Base-by-base conservation (phyloP, 2,113 vertebrate species). In the Sakesphorus luctuosus region DNA sequence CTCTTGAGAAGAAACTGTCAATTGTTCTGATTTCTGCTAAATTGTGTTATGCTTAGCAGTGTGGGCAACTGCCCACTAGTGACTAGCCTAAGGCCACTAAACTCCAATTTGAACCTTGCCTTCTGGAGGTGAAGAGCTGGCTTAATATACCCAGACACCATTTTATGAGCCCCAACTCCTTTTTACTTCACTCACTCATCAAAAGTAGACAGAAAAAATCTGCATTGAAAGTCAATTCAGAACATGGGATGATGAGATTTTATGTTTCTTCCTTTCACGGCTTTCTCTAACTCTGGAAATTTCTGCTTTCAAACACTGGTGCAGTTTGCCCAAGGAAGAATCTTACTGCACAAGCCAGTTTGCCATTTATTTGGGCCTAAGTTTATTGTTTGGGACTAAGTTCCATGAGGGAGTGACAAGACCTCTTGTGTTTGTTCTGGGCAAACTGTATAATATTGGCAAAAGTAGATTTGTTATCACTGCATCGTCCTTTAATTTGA, bases 1-100 rank as follows among this genome's bases (percentile, higher is more conserved):
- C 96, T 76, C 91, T 90, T 92, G 97, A 96, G 95, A 89, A 93
- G 95, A 93, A 95, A 94, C 94, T 94, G 96, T 88, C 92, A 95
- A 96, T 97, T 96, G 96, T 87, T 96, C 94, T 78, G 72, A 94
- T 87, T 95, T 95, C 90, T 83, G 89, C 89, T 90, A 84, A 93
- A 80, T 78, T 84, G 91, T 50, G 90, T 96, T 78, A 94, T 81
- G 96, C 93, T 50, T 67, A 71, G 53, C 35, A 87, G 76, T 73
- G 58, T 84, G 89, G 92, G 79, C 90, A 95, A 88, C 87, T 82
- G 86, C 68, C 59, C 73, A 78, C 77, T 67, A 21, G 58, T 74
- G 87, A 77, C 55, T 58, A 93, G 93, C 66, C 74, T 93, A 46
- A 31, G 76, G 83, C 84, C 88, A 80, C 73, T 72, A 91, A 91